Evolutionary conservation across 2,797 vertebrate species (phyloP).

Genomic region (Hyperoplus immaculatus): DNA sequence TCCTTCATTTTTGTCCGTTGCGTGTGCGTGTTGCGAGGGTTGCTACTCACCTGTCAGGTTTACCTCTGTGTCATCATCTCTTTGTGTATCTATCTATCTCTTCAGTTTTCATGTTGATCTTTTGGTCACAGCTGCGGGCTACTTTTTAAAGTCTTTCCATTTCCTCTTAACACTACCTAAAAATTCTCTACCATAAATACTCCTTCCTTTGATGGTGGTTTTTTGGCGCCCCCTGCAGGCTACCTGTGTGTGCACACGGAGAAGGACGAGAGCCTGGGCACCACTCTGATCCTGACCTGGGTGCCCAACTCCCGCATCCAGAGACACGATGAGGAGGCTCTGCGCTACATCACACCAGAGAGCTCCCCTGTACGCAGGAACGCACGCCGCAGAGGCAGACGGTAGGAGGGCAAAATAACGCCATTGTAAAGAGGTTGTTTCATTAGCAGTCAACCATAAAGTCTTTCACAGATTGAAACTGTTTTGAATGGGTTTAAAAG

Average conservation of each 20-base stretch:
- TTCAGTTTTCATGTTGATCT: constrained; percentile 32
- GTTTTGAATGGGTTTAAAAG: not conserved
- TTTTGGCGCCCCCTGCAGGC: constrained; percentile 81
- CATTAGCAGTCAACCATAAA: not conserved
- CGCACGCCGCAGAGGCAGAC: constrained; percentile 84
- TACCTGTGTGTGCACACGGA: constrained; percentile 96
- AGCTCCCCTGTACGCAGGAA: constrained; percentile 93
- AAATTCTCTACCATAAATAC: not conserved
- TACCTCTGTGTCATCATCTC: constrained; percentile 16
- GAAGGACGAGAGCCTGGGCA: constrained; percentile 94
- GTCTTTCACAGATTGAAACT: not conserved
- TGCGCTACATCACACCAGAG: constrained; percentile 96
- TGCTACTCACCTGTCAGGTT: constrained; percentile 28
- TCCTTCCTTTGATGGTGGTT: not conserved
- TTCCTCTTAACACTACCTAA: constrained; percentile 1
- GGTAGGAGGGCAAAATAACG: constrained; percentile 51
- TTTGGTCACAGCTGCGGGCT: not conserved
- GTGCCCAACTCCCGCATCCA: constrained; percentile 97
- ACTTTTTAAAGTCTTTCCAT: not conserved
- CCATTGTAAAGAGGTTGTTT: too few species aligned
- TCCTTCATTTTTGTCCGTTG: not conserved
- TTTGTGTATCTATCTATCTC: constrained; percentile 18
- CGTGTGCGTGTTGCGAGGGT: not conserved
- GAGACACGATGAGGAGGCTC: constrained; percentile 95
- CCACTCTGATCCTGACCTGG: constrained; percentile 96